Conservation (phyloP, 2,888 invertebrate species). For the Ophonus ardosiacus region DNA sequence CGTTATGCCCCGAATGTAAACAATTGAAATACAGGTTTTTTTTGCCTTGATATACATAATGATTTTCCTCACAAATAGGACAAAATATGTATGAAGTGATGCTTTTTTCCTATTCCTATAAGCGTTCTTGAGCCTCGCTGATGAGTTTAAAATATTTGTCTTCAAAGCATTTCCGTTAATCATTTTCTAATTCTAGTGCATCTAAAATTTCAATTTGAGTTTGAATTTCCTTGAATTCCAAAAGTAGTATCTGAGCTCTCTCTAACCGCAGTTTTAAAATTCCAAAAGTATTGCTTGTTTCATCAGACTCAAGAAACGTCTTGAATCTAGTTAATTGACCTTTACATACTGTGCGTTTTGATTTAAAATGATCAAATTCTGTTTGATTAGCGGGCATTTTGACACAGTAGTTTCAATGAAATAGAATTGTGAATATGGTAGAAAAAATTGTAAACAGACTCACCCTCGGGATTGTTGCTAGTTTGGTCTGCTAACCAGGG, state of each 20-base stretch:
- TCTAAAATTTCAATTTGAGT: neutral
- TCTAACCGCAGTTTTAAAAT: neutral
- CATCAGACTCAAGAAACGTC: neutral
- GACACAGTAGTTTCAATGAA: neutral
- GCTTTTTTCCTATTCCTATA: constrained; percentile 5
- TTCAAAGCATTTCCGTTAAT: neutral
- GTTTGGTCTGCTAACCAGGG: neutral
- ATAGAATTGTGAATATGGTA: neutral
- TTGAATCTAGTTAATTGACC: neutral
- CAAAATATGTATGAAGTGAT: neutral
- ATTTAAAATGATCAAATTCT: neutral
- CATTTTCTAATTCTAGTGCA: neutral
- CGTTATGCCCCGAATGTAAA: constrained; percentile 3
- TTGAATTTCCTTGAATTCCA: neutral
- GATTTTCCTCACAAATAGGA: constrained; percentile 20
- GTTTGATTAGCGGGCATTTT: neutral
- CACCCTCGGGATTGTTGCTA: neutral
- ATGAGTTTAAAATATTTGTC: constrained; percentile 6
- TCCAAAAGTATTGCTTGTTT: neutral
- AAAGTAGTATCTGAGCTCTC: neutral
- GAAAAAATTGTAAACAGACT: neutral
- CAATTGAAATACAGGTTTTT: constrained; percentile 27
- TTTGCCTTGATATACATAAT: neutral
- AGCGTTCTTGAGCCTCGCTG: neutral
- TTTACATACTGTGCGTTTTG: neutral